phyloP scores from a whole-genome alignment of 2,888 invertebrate genomes.

The Cactoblastis cactorum region DNA sequence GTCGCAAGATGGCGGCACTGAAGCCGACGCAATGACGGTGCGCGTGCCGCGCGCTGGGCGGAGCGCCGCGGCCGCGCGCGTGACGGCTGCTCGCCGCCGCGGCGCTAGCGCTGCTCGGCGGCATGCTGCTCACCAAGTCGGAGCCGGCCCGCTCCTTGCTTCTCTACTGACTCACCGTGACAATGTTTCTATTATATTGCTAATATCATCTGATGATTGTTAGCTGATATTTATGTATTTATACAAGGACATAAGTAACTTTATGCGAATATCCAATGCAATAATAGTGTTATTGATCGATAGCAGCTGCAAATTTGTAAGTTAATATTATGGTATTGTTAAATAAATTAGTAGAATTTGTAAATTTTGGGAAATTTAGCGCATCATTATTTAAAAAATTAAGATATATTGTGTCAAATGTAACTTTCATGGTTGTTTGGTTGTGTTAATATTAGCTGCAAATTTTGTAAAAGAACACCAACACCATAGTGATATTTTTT shows the following conservation, averaged over 20 bases:
- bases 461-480: slow-evolving; percentile 1
- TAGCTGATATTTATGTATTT: background rate
- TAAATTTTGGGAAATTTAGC: slow-evolving; percentile 3
- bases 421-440: slow-evolving; percentile 18
- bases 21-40: slow-evolving; percentile 89
- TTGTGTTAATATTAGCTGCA: slow-evolving; percentile 13
- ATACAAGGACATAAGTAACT: background rate
- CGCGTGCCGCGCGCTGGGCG: slow-evolving; percentile 55
- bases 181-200: background rate
- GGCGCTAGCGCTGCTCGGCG: slow-evolving; percentile 56
- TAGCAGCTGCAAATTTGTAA: background rate
- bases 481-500: slow-evolving; percentile 7
- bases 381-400: slow-evolving; percentile 3
- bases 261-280: slow-evolving; percentile 9
- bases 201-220: background rate
- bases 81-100: slow-evolving; percentile 66
- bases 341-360: slow-evolving; percentile 5
- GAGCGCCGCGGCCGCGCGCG: slow-evolving; percentile 60
- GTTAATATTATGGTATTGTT: background rate
- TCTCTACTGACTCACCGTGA: slow-evolving; percentile 22
- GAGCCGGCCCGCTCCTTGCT: slow-evolving; percentile 39
- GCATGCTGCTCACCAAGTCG: slow-evolving; percentile 44
- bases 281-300: slow-evolving; percentile 7
- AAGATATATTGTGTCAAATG: slow-evolving; percentile 16
- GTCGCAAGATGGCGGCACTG: slow-evolving; percentile 88